Conservation (phyloP, 1,140 invertebrate species). For the Procambarus virginalis region DNA sequence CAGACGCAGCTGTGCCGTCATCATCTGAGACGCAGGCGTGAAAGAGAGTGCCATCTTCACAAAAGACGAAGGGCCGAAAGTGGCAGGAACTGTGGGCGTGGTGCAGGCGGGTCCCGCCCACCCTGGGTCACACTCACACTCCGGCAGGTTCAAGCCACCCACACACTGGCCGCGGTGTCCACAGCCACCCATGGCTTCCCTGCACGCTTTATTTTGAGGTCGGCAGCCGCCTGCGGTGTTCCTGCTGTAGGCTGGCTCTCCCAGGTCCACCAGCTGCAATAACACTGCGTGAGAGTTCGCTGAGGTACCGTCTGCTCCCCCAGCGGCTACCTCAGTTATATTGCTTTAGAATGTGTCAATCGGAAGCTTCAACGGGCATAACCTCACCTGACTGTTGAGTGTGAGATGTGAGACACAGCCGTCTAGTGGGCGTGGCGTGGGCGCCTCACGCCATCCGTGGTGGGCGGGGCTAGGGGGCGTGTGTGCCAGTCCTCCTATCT, state of each 20-base stretch:
- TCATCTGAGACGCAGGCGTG: constrained; percentile 7
- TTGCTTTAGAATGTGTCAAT: neutral
- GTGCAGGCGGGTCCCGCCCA: constrained; percentile 30
- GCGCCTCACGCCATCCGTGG: constrained; percentile 43
- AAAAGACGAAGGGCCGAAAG: constrained; percentile 12
- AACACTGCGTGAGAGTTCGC: constrained; percentile 32
- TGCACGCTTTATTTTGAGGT: constrained; percentile 29
- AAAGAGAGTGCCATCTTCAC: constrained; percentile 45
- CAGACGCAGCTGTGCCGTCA: constrained; percentile 28
- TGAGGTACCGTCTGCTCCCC: neutral
- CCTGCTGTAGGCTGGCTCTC: constrained; percentile 49
- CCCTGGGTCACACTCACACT: constrained; percentile 49
- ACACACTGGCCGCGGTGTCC: constrained; percentile 36
- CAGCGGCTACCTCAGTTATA: neutral
- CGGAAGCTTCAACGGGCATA: neutral
- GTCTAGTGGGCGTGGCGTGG: constrained; percentile 29
- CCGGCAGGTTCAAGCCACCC: constrained; percentile 12
- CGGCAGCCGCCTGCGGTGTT: constrained; percentile 18
- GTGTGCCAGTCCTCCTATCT: constrained; percentile 50
- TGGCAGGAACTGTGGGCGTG: constrained; percentile 28
- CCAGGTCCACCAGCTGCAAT: constrained; percentile 56
- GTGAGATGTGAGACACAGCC: constrained; percentile 53
- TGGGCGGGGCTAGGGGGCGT: constrained; percentile 20
- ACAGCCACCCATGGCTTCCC: constrained; percentile 6
- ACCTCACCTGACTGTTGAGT: constrained; percentile 57